Evolutionary conservation across 1,140 invertebrate species (phyloP), one percentile per base, ranked within the genome.

Genomic region (Drosophila sp.): DNA sequence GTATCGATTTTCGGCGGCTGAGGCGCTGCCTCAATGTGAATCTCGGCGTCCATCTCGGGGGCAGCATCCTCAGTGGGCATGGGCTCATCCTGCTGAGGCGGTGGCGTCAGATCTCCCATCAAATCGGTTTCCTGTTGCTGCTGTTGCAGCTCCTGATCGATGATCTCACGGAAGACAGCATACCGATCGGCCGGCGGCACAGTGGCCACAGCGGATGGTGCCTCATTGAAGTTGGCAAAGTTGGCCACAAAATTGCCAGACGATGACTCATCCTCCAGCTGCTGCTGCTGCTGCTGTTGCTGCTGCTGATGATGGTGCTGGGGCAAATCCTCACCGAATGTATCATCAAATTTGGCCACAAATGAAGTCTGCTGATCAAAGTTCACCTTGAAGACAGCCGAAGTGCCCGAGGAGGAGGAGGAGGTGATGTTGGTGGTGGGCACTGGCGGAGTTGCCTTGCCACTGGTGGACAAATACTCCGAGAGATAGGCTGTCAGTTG

Each of bases 111-210:
- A 25, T 89, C 77, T 6, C 72, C 90, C 80, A 92, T 91, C 0
- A 91, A 69, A 72, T 91, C 90, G 73, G 93, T 91, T 60, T 92
- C 92, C 66, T 93, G 93, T 66, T 92, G 92, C 54, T 93, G 92
- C 30, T 94, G 94, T 85, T 94, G 93, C 7, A 95, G 89, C 86
- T 96, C 96, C 90, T 95, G 93, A 70, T 96, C 95, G 23, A 96
- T 93, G 61, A 97, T 94, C 93, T 97, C 97, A 70, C 97, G 93
- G 82, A 97, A 97, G 0, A 96, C 97, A 0, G 96, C 96, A 89
- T 97, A 97, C 71, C 96, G 95, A 84, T 97, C 96, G 73, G 91
- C 90, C 0, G 94, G 94, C 4, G 93, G 92, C 38, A 93, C 83
- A 44, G 56, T 66, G 2, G 72, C 30, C 17, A 47, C 72, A 8